These are phyloP conservation scores for Ploceus nigricollis DNA, from an alignment of 2,113 vertebrate species.

Conservation along the genomic window DNA sequence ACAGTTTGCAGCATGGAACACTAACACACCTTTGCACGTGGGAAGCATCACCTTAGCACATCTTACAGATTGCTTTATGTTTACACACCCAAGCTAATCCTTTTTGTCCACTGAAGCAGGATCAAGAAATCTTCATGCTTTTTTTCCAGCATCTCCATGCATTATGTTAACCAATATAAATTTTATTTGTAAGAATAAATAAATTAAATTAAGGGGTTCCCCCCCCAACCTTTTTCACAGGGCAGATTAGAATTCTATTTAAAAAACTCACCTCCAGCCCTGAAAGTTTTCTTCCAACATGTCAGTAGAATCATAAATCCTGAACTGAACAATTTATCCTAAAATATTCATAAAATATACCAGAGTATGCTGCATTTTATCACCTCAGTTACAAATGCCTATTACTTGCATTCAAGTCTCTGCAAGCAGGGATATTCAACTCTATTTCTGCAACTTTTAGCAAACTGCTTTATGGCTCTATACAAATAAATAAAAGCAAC, in stretches of 20 bases:
- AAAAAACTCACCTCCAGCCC: background rate
- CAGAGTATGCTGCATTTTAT: background rate
- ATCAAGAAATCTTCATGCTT: background rate
- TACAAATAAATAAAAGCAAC: background rate
- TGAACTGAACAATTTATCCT: background rate
- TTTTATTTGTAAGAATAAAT: background rate
- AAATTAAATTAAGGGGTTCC: background rate
- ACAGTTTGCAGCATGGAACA: background rate
- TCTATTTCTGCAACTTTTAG: background rate
- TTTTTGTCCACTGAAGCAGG: background rate
- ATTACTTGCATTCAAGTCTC: background rate
- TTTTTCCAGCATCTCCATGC: background rate
- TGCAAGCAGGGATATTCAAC: background rate
- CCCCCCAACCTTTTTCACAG: background rate
- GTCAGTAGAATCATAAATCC: background rate
- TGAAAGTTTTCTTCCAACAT: background rate
- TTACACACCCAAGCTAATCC: background rate
- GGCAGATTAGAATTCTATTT: background rate
- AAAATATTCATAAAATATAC: background rate
- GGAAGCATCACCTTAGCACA: background rate
- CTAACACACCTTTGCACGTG: fast-evolving
- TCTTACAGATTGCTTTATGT: background rate
- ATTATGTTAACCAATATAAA: background rate
- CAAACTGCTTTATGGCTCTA: background rate
- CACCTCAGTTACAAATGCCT: background rate